phyloP scores from a whole-genome alignment of 2,797 vertebrate species.

The Danio tinwini region DNA sequence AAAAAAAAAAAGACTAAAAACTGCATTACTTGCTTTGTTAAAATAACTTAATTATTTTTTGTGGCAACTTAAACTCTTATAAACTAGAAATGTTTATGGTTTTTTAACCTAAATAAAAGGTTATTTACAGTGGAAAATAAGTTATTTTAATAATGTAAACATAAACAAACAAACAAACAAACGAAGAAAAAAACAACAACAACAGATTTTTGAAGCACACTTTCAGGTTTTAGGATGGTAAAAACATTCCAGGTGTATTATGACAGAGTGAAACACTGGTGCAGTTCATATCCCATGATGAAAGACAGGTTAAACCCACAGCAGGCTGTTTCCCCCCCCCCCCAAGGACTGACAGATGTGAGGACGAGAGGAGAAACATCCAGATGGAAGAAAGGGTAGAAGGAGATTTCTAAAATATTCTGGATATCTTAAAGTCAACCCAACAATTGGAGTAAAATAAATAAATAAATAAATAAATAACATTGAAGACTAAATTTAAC shows the following conservation, averaged over 20 bases:
- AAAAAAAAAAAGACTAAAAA: neutral
- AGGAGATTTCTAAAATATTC: neutral
- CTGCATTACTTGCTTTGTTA: too few relatives aligned
- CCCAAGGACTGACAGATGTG: neutral
- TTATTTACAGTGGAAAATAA: too few relatives aligned
- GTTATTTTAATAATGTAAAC: too few relatives aligned
- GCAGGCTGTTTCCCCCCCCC: neutral
- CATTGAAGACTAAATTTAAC: too few relatives aligned
- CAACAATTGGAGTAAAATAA: neutral
- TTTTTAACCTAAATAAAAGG: too few relatives aligned
- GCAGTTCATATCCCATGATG: neutral
- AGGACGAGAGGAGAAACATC: neutral
- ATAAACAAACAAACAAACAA: too few relatives aligned
- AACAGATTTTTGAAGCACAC: too few relatives aligned
- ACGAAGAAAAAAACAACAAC: too few relatives aligned
- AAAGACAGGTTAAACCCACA: conserved; percentile 1
- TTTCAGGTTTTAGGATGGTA: neutral
- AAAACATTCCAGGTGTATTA: neutral
- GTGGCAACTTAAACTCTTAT: too few relatives aligned
- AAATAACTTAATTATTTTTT: neutral
- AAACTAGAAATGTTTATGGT: too few relatives aligned
- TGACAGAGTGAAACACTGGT: neutral
- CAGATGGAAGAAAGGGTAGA: neutral
- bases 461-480: too few relatives aligned
- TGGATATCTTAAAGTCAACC: neutral